Conservation (phyloP, 2,888 invertebrate species). For the Spodoptera littoralis region DNA sequence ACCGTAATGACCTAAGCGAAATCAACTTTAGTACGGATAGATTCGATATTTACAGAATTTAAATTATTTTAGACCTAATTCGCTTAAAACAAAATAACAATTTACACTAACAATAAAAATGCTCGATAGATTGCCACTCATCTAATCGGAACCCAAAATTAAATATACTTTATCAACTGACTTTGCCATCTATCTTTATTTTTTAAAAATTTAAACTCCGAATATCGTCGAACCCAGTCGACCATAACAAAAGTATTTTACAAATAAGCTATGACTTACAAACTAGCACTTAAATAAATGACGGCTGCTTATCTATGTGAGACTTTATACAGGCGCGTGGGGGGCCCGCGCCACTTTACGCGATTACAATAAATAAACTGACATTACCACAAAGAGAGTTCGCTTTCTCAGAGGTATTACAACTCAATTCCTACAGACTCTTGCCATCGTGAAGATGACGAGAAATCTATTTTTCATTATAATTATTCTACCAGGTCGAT, state of each 20-base stretch:
- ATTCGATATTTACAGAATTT: slow-evolving; percentile 86
- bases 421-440: slow-evolving; percentile 79
- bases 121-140: slow-evolving; percentile 86
- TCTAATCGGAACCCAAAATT: slow-evolving; percentile 84
- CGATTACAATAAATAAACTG: slow-evolving; percentile 72
- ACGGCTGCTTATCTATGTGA: slow-evolving; percentile 77
- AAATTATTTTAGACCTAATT: slow-evolving; percentile 86
- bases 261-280: slow-evolving; percentile 83
- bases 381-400: slow-evolving; percentile 74
- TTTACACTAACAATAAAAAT: slow-evolving; percentile 88
- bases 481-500: slow-evolving; percentile 73
- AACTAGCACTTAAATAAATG: slow-evolving; percentile 81
- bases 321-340: slow-evolving; percentile 65
- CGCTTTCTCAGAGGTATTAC: slow-evolving; percentile 81
- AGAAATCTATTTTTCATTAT: slow-evolving; percentile 45
- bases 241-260: slow-evolving; percentile 88
- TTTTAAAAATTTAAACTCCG: slow-evolving; percentile 87
- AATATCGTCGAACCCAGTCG: slow-evolving; percentile 86
- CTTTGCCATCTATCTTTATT: slow-evolving; percentile 80
- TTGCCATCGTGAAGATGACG: slow-evolving; percentile 58
- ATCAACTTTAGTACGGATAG: slow-evolving; percentile 84
- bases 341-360: slow-evolving; percentile 55
- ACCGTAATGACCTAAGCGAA: slow-evolving; percentile 84
- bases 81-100: slow-evolving; percentile 89
- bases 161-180: slow-evolving; percentile 85